Base-by-base conservation (phyloP, 2,113 vertebrate genomes). In the Tonatia bakeri region DNA sequence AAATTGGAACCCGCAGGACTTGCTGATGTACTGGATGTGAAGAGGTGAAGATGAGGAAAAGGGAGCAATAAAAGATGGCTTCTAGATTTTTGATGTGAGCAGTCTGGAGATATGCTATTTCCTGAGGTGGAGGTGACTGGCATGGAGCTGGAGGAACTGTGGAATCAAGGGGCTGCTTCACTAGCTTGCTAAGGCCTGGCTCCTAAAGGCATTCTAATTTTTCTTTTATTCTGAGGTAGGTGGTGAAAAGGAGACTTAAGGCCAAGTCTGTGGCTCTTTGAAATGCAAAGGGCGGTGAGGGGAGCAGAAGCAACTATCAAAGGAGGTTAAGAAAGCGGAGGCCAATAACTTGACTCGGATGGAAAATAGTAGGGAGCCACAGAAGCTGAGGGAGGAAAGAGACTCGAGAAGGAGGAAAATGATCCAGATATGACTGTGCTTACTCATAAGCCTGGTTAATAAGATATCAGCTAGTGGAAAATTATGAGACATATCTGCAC, bases 401-500 rank as follows among this genome's bases (percentile, higher is more conserved):
- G 5, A 12, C n/a, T 69, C 75, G 73, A 70, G 75, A 10, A 82
- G 50, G 79, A 95, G 80, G 87, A 94, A 72, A 67, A 70, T 13
- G 83, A 50, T 28, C 82, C 81, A 56, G 80, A 70, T 64, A 19
- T 15, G 47, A 64, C 13, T 86, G 52, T 91, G 91, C 96, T 95
- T 72, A 79, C 36, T 96, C 92, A 89, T 50, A 31, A 28, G 43
- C 70, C 69, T 69, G 59, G 67, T 84, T 69, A 91, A 28, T 31
- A 47, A 69, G 85, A 61, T 61, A 47, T 31, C 31, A 0, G n/a
- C 47, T 47, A 70, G 16, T 89, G 94, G 95, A 87, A 95, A 96
- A 67, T 54, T 69, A 28, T 93, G 86, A 93, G 67, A 70, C 72
- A 56, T n/a, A 36, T 89, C 89, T 93, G 86, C 10, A 59, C 96